These are phyloP conservation scores for Champsocephalus esox DNA, from an alignment of 2,797 vertebrate species.

Conservation along the genomic window DNA sequence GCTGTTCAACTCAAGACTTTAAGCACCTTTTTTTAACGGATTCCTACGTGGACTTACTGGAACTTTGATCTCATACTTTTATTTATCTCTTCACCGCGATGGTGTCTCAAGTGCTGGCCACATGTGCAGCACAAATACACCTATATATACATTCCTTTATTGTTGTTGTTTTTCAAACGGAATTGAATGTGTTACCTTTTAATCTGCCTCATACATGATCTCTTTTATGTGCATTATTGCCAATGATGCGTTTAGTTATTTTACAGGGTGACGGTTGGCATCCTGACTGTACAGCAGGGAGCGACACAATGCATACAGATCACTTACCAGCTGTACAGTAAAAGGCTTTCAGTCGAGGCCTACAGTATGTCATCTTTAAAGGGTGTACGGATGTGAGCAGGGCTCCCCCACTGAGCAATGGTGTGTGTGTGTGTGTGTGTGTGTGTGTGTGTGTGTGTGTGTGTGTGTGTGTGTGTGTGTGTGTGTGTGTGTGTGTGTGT, in stretches of 20 bases:
- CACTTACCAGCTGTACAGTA: conserved; percentile 48
- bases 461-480: no score
- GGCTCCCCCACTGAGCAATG: conserved; percentile 80
- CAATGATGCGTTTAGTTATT: conserved; percentile 46
- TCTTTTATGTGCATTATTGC: conserved; percentile 48
- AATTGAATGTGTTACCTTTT: conserved; percentile 68
- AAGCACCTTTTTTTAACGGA: conserved; percentile 75
- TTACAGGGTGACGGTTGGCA: conserved; percentile 17
- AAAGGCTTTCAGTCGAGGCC: conserved; percentile 46
- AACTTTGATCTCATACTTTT: conserved; percentile 56
- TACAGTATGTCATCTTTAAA: conserved; percentile 38
- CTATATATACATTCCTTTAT: not conserved
- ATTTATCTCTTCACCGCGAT: conserved; percentile 59
- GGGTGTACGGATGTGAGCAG: conserved; percentile 77
- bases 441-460: no score
- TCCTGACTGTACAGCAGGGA: conserved; percentile 26
- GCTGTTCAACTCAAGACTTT: conserved; percentile 65
- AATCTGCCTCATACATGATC: conserved; percentile 64
- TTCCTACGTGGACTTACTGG: conserved; percentile 71
- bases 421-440: not conserved
- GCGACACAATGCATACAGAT: conserved; percentile 38
- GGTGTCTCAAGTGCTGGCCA: conserved; percentile 50
- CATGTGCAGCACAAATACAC: conserved; percentile 49
- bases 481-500: no score
- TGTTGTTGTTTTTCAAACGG: conserved; percentile 40